Evolutionary conservation across 2,888 invertebrate species (phyloP), one percentile per base, ranked within the genome.

Genomic region (Pammene aurita): DNA sequence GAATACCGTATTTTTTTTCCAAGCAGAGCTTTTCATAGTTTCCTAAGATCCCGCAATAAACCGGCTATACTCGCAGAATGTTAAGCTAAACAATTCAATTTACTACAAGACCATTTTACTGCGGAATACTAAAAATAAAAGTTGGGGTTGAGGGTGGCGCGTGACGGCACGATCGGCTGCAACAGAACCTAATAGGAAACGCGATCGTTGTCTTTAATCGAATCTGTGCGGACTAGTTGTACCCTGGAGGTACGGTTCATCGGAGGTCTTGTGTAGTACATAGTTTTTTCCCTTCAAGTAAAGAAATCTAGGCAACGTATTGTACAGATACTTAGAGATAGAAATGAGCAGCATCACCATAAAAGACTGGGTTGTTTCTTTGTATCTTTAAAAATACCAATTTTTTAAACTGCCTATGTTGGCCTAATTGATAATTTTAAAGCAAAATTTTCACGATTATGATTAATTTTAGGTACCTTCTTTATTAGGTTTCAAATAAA

Each of bases 191-290:
- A 87, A 88, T 87, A 86, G 86, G 85, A 86, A 88, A 87, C 80
- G 85, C 84, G 85, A 88, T 88, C 87, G 84, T 86, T 86, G 85
- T 86, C 85, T 87, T 84, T 87, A 88, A 87, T 87, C 85, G 85
- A 88, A 87, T 89, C 83, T 81, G 77, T 77, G 78, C 77, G 76
- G 77, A 76, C 77, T 77, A 73, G 74, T 67, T 69, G 72, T 72
- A 71, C 72, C 71, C 61, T 73, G 71, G 71, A 75, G 70, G 71
- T 72, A 74, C 61, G 72, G 38, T 46, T 10, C 1, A 42, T 4
- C 58, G 63, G 63, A 52, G 63, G n/a, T 5, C n/a, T 50, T 50
- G 7, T 26, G 7, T 7, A 13, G 50, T 57, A 13, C 54, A n/a
- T 52, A 38, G 18, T 41, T 62, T 48, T 52, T 48, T n/a, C 42